A percentile compares a stretch with the other conserved stretches of the same genome.
Evolutionary conservation across 2,888 invertebrate species (phyloP).

Genomic region (Mystacides longicornis): DNA sequence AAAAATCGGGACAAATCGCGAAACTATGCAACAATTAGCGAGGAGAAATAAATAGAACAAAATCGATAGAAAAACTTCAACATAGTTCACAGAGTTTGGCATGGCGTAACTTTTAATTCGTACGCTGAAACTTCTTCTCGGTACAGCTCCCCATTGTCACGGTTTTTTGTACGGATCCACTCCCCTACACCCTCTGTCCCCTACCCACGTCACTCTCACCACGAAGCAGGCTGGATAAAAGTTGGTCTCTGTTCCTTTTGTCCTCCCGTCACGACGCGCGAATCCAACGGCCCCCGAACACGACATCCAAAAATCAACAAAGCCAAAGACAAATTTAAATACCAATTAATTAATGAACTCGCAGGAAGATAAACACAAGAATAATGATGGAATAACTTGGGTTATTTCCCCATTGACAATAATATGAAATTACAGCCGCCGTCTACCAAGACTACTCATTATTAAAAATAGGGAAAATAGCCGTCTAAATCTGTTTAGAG

Average conservation of each 20-base stretch:
- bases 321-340: conserved; percentile 1
- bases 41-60: too few relatives aligned
- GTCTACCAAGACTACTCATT: too few relatives aligned
- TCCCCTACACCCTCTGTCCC: background rate
- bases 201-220: background rate
- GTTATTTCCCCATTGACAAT: background rate
- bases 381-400: background rate
- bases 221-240: background rate
- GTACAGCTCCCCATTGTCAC: too few relatives aligned
- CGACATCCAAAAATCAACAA: background rate
- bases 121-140: background rate
- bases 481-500: too few relatives aligned
- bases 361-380: background rate
- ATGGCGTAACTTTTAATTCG: background rate
- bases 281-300: background rate
- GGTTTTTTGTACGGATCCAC: too few relatives aligned
- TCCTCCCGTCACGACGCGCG: background rate
- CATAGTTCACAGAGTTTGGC: background rate
- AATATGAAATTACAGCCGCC: background rate
- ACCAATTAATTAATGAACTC: background rate
- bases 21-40: too few relatives aligned
- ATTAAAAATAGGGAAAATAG: too few relatives aligned
- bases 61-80: background rate
- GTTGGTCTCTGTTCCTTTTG: background rate
- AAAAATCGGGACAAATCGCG: too few relatives aligned